Conservation (phyloP, 2,113 vertebrate genomes). For the Xiphorhynchus elegans region DNA sequence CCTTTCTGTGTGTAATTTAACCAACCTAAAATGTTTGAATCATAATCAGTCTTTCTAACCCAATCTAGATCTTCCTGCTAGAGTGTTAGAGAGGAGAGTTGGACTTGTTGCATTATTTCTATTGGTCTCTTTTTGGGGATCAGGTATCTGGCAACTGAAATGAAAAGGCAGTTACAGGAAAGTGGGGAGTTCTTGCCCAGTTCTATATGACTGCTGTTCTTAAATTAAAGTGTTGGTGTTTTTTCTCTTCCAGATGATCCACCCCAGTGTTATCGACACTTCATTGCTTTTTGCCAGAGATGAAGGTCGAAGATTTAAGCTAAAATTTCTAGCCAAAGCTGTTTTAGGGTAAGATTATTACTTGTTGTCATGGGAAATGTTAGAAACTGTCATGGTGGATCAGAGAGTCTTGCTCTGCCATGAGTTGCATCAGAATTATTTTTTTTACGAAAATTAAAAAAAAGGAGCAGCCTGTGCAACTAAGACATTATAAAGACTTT, state of each 20-base stretch:
- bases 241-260: constrained; percentile 81
- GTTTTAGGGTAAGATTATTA: constrained; percentile 82
- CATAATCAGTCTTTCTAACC: background rate
- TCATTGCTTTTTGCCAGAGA: constrained; percentile 84
- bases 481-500: background rate
- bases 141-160: background rate
- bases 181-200: background rate
- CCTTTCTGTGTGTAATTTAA: background rate
- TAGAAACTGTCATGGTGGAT: background rate
- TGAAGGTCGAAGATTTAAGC: constrained; percentile 82
- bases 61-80: background rate
- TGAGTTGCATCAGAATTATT: background rate
- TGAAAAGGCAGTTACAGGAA: background rate
- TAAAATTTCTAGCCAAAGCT: constrained; percentile 84
- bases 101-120: background rate
- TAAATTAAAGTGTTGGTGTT: background rate
- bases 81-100: background rate
- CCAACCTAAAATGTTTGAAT: background rate
- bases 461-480: background rate
- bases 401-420: background rate
- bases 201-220: background rate
- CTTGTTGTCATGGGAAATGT: background rate
- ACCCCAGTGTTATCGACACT: constrained; percentile 89
- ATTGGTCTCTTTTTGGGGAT: background rate
- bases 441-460: background rate